Base-by-base conservation (phyloP, 2,888 invertebrate species). In the Cistogaster globosa region DNA sequence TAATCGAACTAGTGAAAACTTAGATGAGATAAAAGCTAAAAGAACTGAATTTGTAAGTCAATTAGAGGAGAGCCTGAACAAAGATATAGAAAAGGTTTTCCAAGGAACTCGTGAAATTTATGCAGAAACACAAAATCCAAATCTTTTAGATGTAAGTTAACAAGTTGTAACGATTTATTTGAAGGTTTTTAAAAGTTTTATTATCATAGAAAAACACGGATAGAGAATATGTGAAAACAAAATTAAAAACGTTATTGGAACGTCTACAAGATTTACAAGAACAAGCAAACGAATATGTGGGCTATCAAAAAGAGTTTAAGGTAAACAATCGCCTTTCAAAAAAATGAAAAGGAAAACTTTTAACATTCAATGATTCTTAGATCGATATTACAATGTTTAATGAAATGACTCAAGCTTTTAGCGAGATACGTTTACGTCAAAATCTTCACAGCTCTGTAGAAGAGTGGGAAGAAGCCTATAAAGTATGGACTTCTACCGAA, bases 301-400 rank as follows among this genome's bases (percentile, higher is more conserved):
- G 94, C 0, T 96, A 97, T 93, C 98, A 98, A 92, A 97, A 96
- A 91, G 95, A 96, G 90, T 97, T 98, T 89, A 96, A 96, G 93
- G 97, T 96, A 68, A 60, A 32, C 6, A 32, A 32, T 32, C 32
- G 6, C 0, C 8, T 32, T 32, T 32, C 32, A 32, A 7, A 26
- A 26, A 1, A 26, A 26, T 2, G 2, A 26, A 26, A 26, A 26
- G 1, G 1, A 26, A 26, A 26, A 26, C 26, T 26, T 26, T 26
- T 26, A 26, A 26, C 4, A 12, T 55, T 14, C 5, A 1, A 48
- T 45, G 3, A 32, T 11, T 53, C 45, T 42, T 88, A 97, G 95
- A 95, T 98, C 86, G 97, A 97, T 89, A 95, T 97, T 18, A 96
- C 97, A 0, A 94, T 97, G 89, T 95, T 96, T 90, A 97, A 97